These are phyloP conservation scores for Drosophila sordidula DNA, from an alignment of 2,888 invertebrate species.

Conservation along the genomic window DNA sequence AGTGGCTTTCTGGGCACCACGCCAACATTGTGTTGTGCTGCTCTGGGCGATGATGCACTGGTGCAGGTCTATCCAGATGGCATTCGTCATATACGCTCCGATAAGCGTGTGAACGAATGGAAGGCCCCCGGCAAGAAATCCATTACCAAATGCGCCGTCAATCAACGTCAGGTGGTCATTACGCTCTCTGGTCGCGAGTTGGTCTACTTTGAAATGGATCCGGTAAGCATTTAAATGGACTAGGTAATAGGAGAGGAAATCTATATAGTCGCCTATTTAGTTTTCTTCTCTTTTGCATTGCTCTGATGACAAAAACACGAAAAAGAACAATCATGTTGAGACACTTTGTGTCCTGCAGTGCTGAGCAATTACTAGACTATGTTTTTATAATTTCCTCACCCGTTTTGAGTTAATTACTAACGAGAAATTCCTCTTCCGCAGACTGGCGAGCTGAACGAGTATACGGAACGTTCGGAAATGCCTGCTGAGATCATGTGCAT, in stretches of 20 bases:
- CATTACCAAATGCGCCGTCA: slow-evolving; percentile 99
- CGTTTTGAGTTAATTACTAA: neutral
- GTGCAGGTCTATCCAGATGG: slow-evolving; percentile 99
- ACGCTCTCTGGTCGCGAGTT: slow-evolving; percentile 98
- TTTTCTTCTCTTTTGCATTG: slow-evolving; percentile 20
- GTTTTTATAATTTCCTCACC: neutral
- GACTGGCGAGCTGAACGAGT: slow-evolving; percentile 99
- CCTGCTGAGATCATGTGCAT: slow-evolving; percentile 99
- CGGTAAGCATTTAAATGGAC: slow-evolving; percentile 88
- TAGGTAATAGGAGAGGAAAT: neutral
- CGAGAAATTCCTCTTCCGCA: slow-evolving; percentile 82
- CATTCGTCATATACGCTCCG: slow-evolving; percentile 98
- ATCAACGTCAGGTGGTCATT: slow-evolving; percentile 99
- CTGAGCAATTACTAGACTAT: slow-evolving; percentile 73
- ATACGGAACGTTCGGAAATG: slow-evolving; percentile 98
- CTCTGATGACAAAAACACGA: slow-evolving; percentile 84
- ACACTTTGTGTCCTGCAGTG: slow-evolving; percentile 85
- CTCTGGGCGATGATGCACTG: slow-evolving; percentile 98
- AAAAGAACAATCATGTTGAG: slow-evolving; percentile 84
- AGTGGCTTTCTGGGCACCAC: slow-evolving; percentile 99
- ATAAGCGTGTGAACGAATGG: slow-evolving; percentile 99
- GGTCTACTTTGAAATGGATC: slow-evolving; percentile 99
- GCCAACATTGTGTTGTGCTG: slow-evolving; percentile 98
- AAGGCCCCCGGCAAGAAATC: slow-evolving; percentile 98
- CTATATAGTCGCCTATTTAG: neutral